Base-by-base conservation (phyloP, 2,113 vertebrate genomes). In the Kryptolebias marmoratus region DNA sequence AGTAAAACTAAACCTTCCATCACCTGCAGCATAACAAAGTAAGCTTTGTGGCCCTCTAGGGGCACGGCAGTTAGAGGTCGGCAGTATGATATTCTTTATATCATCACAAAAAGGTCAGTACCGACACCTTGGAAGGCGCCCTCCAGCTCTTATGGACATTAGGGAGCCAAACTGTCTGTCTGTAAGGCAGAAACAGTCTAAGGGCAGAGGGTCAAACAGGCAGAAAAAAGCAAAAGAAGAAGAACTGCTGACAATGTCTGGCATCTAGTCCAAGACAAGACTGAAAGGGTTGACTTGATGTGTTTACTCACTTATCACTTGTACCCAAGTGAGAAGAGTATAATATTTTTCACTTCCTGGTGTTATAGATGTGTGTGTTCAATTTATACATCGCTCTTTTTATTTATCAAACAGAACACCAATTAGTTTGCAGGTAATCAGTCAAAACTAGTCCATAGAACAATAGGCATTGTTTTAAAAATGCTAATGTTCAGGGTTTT, bases 21-120 rank as follows among this genome's bases (percentile, higher is more conserved):
- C 15, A 57, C 72, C 58, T 53, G 48, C 63, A 80, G 64, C 49
- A 64, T 67, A 79, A 69, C 77, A 16, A 30, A 75, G 50, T 55
- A 56, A 71, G 74, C 71, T 71, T 63, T 63, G 77, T 76, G 74
- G 71, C 76, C 79, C 45, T 48, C 80, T 64, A 30, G 62, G 64
- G 63, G 75, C 67, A n/a, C 39, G 42, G 50, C 69, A 77, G 79
- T 84, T 71, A 61, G 73, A 81, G 71, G 64, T 59, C 39, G 39
- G 50, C 56, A 52, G 68, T 47, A 61, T 22, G 5, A 61, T 77
- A 64, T 61, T 66, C 65, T 75, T 71, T 64, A 71, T 49, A 71
- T 68, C 75, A 56, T 75, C 62, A 64, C 66, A 52, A 67, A 84
- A 88, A 90, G 87, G 80, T 88, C 85, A 88, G 53, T 15, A 53